Base-by-base conservation (phyloP, 2,888 invertebrate genomes). In the Nycteola revayana region DNA sequence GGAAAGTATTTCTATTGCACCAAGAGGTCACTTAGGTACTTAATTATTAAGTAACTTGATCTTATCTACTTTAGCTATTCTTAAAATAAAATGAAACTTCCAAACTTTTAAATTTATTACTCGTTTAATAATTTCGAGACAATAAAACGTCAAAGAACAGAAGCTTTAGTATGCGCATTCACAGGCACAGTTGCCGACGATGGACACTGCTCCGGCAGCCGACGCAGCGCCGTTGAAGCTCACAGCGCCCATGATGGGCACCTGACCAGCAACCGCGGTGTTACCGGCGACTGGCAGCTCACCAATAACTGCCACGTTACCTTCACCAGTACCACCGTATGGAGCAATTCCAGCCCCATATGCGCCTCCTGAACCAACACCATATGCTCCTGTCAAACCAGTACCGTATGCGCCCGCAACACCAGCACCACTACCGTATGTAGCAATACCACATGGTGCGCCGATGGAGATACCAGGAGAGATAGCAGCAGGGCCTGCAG, bases 231-330 rank as follows among this genome's bases (percentile, higher is more conserved):
- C 77, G 8, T 72, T 59, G 45, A 73, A 66, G 11, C 38, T 48
- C 10, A 75, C 73, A 24, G 63, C 57, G 7, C 73, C 73, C 32
- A 66, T 36, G 35, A 73, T 62, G 11, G 74, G 69, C 24, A 75
- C 56, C 30, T 57, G 59, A 8, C 74, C 75, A 7, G 49, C 51
- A 21, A 72, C 47, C 9, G 44, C 39, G 9, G 71, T 56, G 14
- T 38, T 43, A 28, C 74, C 70, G 9, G 51, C 59, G 6, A 69
- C 71, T 7, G 60, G 62, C 30, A 72, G 45, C 38, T 64, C 60
- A 9, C 71, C 70, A 7, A 40, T 49, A 10, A 67, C 66, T 2
- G 44, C 47, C n/a, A 70, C 49, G 39, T 66, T 60, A 27, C 61
- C 63, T 31, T 51, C 35, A 10, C 67, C 67, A 9, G 35, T 33